A percentile compares a stretch with the other conserved stretches of the same genome.
Evolutionary conservation across 2,888 invertebrate species (phyloP).

Genomic region (Netelia melanura): DNA sequence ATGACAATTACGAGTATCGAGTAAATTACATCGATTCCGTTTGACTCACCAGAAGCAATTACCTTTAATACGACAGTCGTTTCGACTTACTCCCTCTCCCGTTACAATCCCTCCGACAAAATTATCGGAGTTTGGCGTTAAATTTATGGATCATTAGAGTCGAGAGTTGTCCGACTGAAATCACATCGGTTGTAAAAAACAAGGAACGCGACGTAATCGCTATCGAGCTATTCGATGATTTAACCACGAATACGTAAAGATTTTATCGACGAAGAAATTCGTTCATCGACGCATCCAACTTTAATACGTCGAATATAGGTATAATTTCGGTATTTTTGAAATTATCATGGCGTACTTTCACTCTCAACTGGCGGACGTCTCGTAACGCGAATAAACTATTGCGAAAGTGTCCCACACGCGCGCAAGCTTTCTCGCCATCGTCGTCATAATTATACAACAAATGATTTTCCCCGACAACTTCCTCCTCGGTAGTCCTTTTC

Average conservation of each 20-base stretch:
- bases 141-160: not conserved
- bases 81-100: not conserved
- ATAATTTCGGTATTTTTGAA: constrained; percentile 53
- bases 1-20: not conserved
- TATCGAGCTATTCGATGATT: not conserved
- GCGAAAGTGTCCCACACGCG: constrained; percentile 3
- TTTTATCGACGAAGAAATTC: constrained; percentile 11
- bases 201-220: not conserved
- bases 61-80: not conserved
- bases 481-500: constrained; percentile 31
- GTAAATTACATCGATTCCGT: not conserved
- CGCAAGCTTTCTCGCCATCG: constrained; percentile 15
- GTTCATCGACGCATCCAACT: not conserved
- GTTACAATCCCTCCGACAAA: not conserved
- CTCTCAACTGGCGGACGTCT: constrained; percentile 25
- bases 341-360: constrained; percentile 62
- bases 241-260: not conserved
- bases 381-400: constrained; percentile 33
- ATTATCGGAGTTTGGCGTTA: not conserved
- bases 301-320: not conserved
- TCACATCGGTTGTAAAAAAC: no score
- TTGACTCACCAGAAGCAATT: not conserved
- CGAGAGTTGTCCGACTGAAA: not conserved
- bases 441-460: constrained; percentile 26
- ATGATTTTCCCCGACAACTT: constrained; percentile 23